Conservation (phyloP, 2,797 vertebrate genomes). For the Tapirus indicus region DNA sequence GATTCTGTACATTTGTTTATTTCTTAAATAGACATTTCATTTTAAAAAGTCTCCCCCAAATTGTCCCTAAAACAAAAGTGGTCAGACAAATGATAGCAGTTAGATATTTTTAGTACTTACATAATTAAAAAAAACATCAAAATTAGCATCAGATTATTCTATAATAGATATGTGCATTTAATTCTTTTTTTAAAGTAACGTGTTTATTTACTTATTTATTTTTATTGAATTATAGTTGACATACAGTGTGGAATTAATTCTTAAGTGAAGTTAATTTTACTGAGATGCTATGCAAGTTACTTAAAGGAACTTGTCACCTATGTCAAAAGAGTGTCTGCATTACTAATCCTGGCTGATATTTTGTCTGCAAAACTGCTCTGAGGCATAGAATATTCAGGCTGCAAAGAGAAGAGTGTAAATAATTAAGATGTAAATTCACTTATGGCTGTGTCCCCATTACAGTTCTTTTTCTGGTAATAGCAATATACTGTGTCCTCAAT, state of each 20-base stretch:
- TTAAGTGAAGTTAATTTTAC: conserved; percentile 61
- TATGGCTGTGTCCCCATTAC: conserved; percentile 21
- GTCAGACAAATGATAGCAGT: conserved; percentile 5
- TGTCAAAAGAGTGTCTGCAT: conserved; percentile 38
- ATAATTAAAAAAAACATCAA: conserved; percentile 43
- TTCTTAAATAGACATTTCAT: conserved; percentile 21
- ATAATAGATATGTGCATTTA: conserved; percentile 23
- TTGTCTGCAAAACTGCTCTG: conserved; percentile 51
- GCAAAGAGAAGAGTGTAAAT: conserved; percentile 55
- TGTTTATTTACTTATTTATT: too few relatives aligned
- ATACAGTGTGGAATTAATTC: too few relatives aligned
- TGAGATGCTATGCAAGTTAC: conserved; percentile 16
- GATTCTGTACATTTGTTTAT: not conserved
- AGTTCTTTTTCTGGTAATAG: conserved; percentile 53
- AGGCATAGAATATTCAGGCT: conserved; percentile 58
- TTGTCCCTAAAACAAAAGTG: conserved; percentile 30
- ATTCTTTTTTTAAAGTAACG: not conserved
- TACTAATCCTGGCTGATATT: conserved; percentile 55
- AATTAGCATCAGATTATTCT: conserved; percentile 7
- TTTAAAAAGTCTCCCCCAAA: not conserved
- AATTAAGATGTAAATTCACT: conserved; percentile 69
- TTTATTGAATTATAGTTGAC: not conserved
- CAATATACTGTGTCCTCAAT: not conserved
- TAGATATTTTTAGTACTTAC: not conserved
- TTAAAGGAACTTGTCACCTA: conserved; percentile 61